Evolutionary conservation across 1,140 invertebrate genomes (phyloP), one percentile per base, ranked within the genome.

Genomic region (Pteromalus puparum): DNA sequence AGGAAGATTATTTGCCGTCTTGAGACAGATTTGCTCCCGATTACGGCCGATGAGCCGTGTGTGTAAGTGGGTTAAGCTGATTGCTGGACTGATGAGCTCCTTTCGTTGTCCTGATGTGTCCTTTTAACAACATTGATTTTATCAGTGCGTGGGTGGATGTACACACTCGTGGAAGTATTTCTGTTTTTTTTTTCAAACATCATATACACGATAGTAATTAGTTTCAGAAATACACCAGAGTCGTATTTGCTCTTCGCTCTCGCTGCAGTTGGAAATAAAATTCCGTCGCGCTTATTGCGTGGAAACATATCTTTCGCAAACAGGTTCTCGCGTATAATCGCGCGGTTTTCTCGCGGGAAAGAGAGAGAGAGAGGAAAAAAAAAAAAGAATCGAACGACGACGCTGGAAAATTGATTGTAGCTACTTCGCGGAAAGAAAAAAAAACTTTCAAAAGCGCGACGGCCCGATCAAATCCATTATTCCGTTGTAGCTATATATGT

Each of bases 21-120:
- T 26, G 21, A 75, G n/a, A 75, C 38, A n/a, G 73, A 48, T 75
- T 48, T 48, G 73, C n/a, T n/a, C n/a, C n/a, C n/a, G n/a, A n/a
- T n/a, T n/a, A n/a, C n/a, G n/a, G n/a, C 73, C 30, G 24, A 28
- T 70, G 68, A 70, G 26, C 21, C 30, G 30, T 70, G 21, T 70
- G 21, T 24, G 24, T 70, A 73, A 73, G 34, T 73, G 21, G 70
- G 30, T 73, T 73, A 73, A 73, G n/a, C 70, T 30, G 70, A 73
- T 73, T 73, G 70, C 70, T 10, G 9, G 70, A 21, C 61, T 21
- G 61, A 21, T 9, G 21, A 70, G 67, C 1, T 1, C 9, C 53
- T 7, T 4, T 65, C 61, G 61, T 65, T 65, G 6, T 34, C 12
- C 61, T 12, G 21, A 12, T 21, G 0, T 42, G 10, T 9, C 6